Evolutionary conservation across 2,113 vertebrate genomes (phyloP).

Genomic region (Silurus meridionalis): DNA sequence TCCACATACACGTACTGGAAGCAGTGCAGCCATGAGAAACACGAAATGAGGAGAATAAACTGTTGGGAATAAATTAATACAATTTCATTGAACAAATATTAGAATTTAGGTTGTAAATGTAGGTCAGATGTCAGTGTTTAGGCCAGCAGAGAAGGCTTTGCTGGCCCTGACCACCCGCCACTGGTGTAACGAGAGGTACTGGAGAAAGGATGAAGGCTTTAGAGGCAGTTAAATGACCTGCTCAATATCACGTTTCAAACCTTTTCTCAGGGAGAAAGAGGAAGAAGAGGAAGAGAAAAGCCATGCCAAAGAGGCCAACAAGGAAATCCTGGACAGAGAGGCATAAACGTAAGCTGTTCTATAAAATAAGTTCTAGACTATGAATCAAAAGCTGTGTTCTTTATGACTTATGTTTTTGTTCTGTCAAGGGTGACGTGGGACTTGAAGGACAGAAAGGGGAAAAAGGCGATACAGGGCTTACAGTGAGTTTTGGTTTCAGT

Average conservation of each 20-base stretch:
- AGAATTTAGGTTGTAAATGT: no score
- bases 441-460: slow-evolving; percentile 78
- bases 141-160: no score
- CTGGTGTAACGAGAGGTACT: background rate
- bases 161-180: no score
- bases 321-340: slow-evolving; percentile 73
- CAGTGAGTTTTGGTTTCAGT: slow-evolving; percentile 64
- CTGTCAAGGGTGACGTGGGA: slow-evolving; percentile 74
- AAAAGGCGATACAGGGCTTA: slow-evolving; percentile 84
- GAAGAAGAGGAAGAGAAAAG: slow-evolving; percentile 75
- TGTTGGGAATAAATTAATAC: no score
- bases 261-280: slow-evolving; percentile 74
- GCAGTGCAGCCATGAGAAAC: no score
- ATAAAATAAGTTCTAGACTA: background rate
- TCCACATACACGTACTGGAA: no score
- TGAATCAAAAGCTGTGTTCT: background rate
- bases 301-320: slow-evolving; percentile 71
- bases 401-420: background rate
- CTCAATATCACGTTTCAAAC: slow-evolving; percentile 17
- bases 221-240: background rate
- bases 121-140: no score
- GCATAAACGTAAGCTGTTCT: slow-evolving; percentile 70
- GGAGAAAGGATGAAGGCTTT: background rate
- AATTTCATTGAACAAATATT: no score
- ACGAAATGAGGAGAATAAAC: no score